These are phyloP conservation scores for Papio anubis DNA, from an alignment of 2,113 vertebrate species.

Conservation along the genomic window DNA sequence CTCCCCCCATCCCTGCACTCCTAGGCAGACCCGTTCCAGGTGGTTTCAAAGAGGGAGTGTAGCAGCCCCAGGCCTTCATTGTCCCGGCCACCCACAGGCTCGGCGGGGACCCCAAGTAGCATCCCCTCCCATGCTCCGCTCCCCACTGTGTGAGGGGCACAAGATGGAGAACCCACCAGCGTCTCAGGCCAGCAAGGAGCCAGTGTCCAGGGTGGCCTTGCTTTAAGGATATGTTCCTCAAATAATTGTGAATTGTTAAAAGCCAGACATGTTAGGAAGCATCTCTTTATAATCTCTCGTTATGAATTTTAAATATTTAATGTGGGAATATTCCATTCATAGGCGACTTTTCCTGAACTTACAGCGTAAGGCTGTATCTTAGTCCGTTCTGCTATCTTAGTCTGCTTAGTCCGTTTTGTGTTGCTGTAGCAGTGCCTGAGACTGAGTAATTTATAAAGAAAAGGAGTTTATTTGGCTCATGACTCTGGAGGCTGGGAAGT, in stretches of 20 bases:
- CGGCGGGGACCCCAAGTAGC: not conserved
- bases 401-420: not conserved
- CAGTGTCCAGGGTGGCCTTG: not conserved
- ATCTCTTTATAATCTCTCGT: not conserved
- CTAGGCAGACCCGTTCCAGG: not conserved
- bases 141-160: too few relatives aligned
- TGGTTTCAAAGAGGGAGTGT: too few relatives aligned
- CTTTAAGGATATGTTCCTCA: not conserved
- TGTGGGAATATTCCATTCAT: not conserved
- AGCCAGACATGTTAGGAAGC: not conserved
- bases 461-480: not conserved
- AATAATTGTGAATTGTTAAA: not conserved
- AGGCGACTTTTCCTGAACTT: not conserved
- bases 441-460: not conserved
- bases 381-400: not conserved
- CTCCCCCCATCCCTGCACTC: not conserved
- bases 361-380: not conserved
- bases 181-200: not conserved
- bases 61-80: not conserved
- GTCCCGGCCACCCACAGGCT: not conserved
- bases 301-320: not conserved
- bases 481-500: not conserved
- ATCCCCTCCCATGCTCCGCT: not conserved
- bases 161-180: not conserved
- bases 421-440: not conserved